Evolutionary conservation across 2,113 vertebrate genomes (phyloP).

Genomic region (Melanotaenia duboulayi): DNA sequence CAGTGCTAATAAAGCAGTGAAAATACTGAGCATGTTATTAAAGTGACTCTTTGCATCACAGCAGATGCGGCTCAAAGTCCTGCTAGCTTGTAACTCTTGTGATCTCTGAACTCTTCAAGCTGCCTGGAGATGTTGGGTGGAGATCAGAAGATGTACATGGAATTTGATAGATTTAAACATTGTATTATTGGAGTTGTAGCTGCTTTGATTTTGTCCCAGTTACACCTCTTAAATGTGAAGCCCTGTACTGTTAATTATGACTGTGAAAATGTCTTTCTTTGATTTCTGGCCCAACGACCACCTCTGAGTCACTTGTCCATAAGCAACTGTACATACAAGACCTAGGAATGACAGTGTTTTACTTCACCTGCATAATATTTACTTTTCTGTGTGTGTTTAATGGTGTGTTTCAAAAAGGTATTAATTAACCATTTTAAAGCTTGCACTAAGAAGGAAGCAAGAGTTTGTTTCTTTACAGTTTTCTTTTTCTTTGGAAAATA

Average conservation of each 20-base stretch:
- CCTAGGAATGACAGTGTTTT: no score
- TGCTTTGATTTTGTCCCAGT: neutral
- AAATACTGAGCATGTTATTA: conserved; percentile 20
- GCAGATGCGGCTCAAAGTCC: conserved; percentile 14
- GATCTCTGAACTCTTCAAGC: conserved; percentile 59
- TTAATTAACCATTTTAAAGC: no score
- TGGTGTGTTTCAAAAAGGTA: no score
- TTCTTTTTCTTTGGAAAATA: no score
- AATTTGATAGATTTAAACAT: conserved; percentile 49
- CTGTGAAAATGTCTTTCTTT: neutral
- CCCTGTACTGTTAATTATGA: neutral
- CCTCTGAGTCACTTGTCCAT: neutral
- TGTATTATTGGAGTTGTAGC: conserved; percentile 16
- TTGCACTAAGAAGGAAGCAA: no score
- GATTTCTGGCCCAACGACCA: neutral
- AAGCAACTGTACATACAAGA: no score
- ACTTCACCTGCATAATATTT: no score
- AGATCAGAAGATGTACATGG: conserved; percentile 61
- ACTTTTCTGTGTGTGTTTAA: neutral
- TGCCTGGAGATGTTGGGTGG: conserved; percentile 56
- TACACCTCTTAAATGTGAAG: neutral
- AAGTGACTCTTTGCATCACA: no score
- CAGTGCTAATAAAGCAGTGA: conserved; percentile 65
- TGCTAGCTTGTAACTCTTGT: conserved; percentile 54
- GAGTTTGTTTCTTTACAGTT: no score